A percentile compares a stretch with the other conserved stretches of the same genome.
Evolutionary conservation across 2,797 vertebrate species (phyloP).

Genomic region (Lophius americanus): DNA sequence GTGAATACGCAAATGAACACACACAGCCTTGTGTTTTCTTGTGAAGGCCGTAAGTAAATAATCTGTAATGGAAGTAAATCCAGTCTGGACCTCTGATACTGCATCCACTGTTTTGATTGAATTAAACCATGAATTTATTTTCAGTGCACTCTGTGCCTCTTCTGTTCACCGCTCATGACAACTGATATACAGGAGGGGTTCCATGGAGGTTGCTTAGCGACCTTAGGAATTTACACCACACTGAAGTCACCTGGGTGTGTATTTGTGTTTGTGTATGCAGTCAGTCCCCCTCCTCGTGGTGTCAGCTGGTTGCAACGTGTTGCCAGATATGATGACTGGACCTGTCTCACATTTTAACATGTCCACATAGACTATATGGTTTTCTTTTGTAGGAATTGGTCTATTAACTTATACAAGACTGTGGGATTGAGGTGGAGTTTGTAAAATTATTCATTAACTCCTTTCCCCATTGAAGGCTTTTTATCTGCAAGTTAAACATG

Average conservation of each 20-base stretch:
- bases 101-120: neutral
- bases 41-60: constrained; percentile 18
- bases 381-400: too few species aligned
- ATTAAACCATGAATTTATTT: constrained; percentile 4
- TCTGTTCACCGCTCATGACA: constrained; percentile 12
- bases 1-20: constrained; percentile 17
- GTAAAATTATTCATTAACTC: too few species aligned
- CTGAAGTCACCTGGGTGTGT: constrained; percentile 20
- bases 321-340: too few species aligned
- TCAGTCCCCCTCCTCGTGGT: constrained; percentile 29
- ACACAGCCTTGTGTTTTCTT: neutral
- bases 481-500: too few species aligned
- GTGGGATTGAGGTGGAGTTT: too few species aligned
- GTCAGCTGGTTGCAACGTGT: constrained; percentile 16
- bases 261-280: constrained; percentile 1
- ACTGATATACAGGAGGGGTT: constrained; percentile 21
- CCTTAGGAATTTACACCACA: constrained; percentile 53
- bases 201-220: constrained; percentile 57
- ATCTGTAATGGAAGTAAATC: constrained; percentile 9
- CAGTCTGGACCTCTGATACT: neutral
- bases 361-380: too few species aligned
- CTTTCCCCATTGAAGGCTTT: too few species aligned
- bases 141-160: constrained; percentile 1
- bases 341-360: too few species aligned
- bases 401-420: too few species aligned